phyloP scores from a whole-genome alignment of 1,140 invertebrate genomes.

The Drosophila ananassae region DNA sequence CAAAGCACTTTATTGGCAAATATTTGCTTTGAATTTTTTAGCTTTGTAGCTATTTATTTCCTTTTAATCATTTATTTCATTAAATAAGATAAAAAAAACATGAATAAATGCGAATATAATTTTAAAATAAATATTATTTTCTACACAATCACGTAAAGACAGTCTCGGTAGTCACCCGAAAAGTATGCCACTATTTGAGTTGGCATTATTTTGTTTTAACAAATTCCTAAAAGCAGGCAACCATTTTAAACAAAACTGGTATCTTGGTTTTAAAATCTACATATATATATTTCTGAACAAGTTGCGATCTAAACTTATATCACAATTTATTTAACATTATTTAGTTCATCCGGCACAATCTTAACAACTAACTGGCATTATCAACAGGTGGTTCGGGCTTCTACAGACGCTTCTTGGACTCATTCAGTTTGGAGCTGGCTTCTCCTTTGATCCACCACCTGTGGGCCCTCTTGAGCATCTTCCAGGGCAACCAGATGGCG shows the following conservation, averaged over 20 bases:
- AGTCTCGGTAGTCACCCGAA: not conserved
- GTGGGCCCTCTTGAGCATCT: conserved; percentile 42
- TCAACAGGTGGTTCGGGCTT: not conserved
- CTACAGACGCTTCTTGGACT: conserved; percentile 56
- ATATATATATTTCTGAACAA: not conserved
- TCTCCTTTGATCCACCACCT: conserved; percentile 45
- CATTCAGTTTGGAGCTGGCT: conserved; percentile 10
- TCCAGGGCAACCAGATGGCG: conserved; percentile 68
- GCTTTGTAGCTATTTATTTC: conserved; percentile 8
- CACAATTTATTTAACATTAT: conserved; percentile 41
- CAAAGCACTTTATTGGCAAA: conserved; percentile 41
- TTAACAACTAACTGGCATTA: conserved; percentile 14
- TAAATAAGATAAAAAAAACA: not conserved
- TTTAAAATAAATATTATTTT: no score
- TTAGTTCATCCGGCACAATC: conserved; percentile 1
- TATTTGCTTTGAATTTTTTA: conserved; percentile 25
- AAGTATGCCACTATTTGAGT: not conserved
- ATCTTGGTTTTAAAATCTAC: not conserved
- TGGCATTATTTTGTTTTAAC: not conserved
- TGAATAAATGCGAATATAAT: no score
- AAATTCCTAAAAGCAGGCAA: not conserved
- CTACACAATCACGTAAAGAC: no score
- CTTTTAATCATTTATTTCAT: not conserved
- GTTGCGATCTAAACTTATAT: conserved; percentile 57
- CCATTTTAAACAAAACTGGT: not conserved